Evolutionary conservation across 2,113 vertebrate genomes (phyloP), one percentile per base, ranked within the genome.

Genomic region (Gadus macrocephalus): DNA sequence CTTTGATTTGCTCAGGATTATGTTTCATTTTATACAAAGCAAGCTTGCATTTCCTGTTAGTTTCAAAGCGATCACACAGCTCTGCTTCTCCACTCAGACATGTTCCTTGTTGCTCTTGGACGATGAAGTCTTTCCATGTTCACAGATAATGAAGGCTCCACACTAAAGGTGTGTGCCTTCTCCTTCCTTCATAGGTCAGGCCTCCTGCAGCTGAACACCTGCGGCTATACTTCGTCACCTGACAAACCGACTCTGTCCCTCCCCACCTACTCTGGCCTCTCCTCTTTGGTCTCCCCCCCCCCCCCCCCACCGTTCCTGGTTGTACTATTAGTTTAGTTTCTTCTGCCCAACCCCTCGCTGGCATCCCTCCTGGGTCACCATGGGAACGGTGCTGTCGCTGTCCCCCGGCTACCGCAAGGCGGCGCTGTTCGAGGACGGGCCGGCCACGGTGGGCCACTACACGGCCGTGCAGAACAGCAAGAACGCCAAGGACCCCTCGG

Each of bases 391-490:
- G 67, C 83, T 97, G 71, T 96, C 95, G 17, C 90, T 96, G 78
- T 96, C 95, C 22, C 95, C 95, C 69, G 94, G 94, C 87, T 96
- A 96, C 89, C 92, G 94, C 59, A 96, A 96, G 86, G 94, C 94
- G 2, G 91, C 91, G 53, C 90, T 96, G 69, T 95, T 95, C 60
- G 95, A 97, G 83, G 95, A 95, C 65, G 93, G 94, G 75, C 90
- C 94, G 2, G 92, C 93, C 67, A 93, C 93, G 0, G 93, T 94
- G 72, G 94, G 92, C 73, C 94, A 93, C 86, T 95, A 95, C 83
- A 95, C 93, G 1, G 95, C 95, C 0, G 94, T 95, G 74, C 94
- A 95, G 86, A 95, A 95, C 87, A 94, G 94, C 89, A 95, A 94
- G 88, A 95, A 94, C 28, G 92, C 94, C 72, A 95, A 95, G 88